Base-by-base conservation (phyloP, 2,113 vertebrate species). In the Rhynchomys soricoides region DNA sequence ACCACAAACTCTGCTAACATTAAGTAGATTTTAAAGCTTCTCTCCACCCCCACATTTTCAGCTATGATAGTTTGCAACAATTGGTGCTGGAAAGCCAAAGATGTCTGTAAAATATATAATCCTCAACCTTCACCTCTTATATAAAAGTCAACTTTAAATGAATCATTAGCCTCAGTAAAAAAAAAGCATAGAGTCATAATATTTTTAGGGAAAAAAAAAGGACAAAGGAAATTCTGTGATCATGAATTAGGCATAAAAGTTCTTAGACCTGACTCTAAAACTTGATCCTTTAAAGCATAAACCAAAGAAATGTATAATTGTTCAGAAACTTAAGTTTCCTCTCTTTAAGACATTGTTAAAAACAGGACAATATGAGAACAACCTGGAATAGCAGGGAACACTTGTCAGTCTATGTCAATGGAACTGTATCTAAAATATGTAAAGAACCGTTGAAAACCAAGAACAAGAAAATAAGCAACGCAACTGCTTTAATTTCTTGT, bases 81-180 rank as follows among this genome's bases (percentile, higher is more conserved):
- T 19, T 77, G 68, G 66, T 31, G 43, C 81, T 91, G 15, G 57
- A 57, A 52, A 48, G 9, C 88, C 26, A 26, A 26, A 75, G 57
- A 22, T 10, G 50, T 89, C 66, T 68, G 15, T 86, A 86, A 96
- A 89, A 85, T 79, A 59, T 75, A 50, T 94, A 86, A 94, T 87
- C 3, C 15, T 77, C 16, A 31, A 64, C 22, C 13, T 90, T 45
- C n/a, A 48, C 22, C 16, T 90, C 37, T 90, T 79, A 68, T 66
- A 70, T 13, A 91, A 93, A 91, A 92, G 45, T n/a, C 62, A 43
- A 77, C 26, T 48, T 45, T 48, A 48, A 75, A 75, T 26, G 24
- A 45, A 12, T 95, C 15, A 40, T 89, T 26, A 5, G 29, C 26
- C 12, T 16, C 89, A 78, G 68, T 48, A 74, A 19, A 73, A 79